These are phyloP conservation scores for Poeciliopsis paucimaculata DNA, from an alignment of 2,797 vertebrate genomes.

Conservation along the genomic window DNA sequence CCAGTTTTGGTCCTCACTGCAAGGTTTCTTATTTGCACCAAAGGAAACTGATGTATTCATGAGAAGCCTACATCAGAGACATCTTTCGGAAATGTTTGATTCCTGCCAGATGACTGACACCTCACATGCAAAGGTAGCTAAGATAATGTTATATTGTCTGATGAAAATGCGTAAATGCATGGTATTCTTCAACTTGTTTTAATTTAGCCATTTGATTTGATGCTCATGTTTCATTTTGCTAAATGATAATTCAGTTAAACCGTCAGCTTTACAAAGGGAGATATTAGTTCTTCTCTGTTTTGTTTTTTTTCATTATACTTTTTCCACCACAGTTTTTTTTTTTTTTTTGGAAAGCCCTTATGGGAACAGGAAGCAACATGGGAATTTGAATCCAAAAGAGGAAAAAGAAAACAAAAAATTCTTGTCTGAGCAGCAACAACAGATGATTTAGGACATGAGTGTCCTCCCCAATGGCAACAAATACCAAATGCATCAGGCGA, in stretches of 20 bases:
- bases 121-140: neutral
- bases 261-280: neutral
- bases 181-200: neutral
- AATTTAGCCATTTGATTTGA: neutral
- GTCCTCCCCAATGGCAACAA: constrained; percentile 1
- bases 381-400: constrained; percentile 33
- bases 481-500: neutral
- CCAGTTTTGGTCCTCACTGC: neutral
- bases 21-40: neutral
- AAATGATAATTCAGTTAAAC: neutral
- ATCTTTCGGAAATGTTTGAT: neutral
- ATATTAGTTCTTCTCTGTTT: neutral
- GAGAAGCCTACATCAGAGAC: neutral
- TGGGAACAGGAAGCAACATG: constrained; percentile 13
- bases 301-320: neutral
- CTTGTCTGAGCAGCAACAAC: constrained; percentile 21
- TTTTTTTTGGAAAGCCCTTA: neutral
- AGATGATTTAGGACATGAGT: constrained; percentile 27
- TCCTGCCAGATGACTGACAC: neutral
- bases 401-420: constrained; percentile 13
- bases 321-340: neutral
- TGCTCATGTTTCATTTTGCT: neutral
- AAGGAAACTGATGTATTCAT: neutral
- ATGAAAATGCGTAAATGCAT: neutral
- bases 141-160: neutral